A percentile compares a stretch with the other conserved stretches of the same genome.
These are phyloP conservation scores for Caradrina clavipalpis DNA, from an alignment of 2,888 invertebrate species.

Conservation along the genomic window DNA sequence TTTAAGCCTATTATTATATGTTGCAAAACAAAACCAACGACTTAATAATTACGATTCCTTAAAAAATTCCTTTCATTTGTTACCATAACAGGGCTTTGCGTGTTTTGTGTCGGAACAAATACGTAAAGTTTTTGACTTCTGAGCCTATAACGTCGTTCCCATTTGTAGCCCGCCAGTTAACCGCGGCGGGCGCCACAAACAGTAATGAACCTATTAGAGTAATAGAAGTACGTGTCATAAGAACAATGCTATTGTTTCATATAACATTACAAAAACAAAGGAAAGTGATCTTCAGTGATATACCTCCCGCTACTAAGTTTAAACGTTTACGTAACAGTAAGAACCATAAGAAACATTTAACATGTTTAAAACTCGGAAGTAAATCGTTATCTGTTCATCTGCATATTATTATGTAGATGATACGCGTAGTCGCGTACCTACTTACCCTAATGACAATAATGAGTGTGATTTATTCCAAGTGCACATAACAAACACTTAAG, in stretches of 20 bases:
- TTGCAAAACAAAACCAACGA: constrained; percentile 11
- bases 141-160: constrained; percentile 19
- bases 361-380: constrained; percentile 44
- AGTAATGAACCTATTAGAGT: constrained; percentile 37
- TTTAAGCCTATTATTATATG: background rate
- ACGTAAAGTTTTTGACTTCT: constrained; percentile 9
- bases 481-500: constrained; percentile 52
- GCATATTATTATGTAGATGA: constrained; percentile 51
- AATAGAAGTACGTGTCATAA: constrained; percentile 40
- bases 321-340: constrained; percentile 63
- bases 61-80: constrained; percentile 29
- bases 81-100: constrained; percentile 37
- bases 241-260: constrained; percentile 63
- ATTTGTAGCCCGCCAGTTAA: constrained; percentile 26
- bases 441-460: constrained; percentile 47
- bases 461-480: constrained; percentile 49
- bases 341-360: constrained; percentile 52
- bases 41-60: constrained; percentile 7
- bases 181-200: constrained; percentile 5
- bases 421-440: constrained; percentile 19
- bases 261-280: constrained; percentile 61
- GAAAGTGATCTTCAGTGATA: constrained; percentile 65
- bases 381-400: constrained; percentile 48
- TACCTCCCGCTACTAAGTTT: constrained; percentile 3
- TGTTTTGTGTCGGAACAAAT: constrained; percentile 39